Evolutionary conservation across 2,797 vertebrate genomes (phyloP).

Genomic region (Manis crassicaudata): DNA sequence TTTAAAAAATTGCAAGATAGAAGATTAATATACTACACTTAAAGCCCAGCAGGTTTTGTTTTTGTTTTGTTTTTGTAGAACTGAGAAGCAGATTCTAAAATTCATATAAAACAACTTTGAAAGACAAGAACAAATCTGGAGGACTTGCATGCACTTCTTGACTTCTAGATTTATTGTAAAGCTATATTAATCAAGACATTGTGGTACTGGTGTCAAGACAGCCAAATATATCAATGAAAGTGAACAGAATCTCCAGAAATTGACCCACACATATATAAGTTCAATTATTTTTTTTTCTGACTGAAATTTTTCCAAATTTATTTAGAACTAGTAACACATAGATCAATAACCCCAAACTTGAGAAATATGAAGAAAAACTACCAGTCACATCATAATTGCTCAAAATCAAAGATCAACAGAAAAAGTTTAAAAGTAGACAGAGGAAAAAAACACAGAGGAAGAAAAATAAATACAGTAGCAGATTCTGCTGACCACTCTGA

Average conservation of each 20-base stretch:
- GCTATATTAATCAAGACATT: background rate
- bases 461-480: background rate
- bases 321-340: background rate
- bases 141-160: background rate
- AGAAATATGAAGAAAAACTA: background rate
- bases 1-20: background rate
- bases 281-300: background rate
- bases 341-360: background rate
- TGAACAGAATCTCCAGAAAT: background rate
- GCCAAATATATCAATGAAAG: background rate
- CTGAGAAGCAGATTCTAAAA: slow-evolving; percentile 3
- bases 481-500: background rate
- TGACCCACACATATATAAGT: background rate
- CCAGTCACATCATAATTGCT: background rate
- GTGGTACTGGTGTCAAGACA: background rate
- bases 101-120: background rate
- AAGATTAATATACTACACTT: background rate
- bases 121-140: background rate
- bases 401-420: background rate
- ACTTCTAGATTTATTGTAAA: background rate
- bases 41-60: background rate
- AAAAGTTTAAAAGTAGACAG: background rate
- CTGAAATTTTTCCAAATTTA: background rate
- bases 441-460: background rate
- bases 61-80: background rate